These are phyloP conservation scores for Himalopsyche anomala DNA, from an alignment of 2,888 invertebrate species.

Conservation along the genomic window DNA sequence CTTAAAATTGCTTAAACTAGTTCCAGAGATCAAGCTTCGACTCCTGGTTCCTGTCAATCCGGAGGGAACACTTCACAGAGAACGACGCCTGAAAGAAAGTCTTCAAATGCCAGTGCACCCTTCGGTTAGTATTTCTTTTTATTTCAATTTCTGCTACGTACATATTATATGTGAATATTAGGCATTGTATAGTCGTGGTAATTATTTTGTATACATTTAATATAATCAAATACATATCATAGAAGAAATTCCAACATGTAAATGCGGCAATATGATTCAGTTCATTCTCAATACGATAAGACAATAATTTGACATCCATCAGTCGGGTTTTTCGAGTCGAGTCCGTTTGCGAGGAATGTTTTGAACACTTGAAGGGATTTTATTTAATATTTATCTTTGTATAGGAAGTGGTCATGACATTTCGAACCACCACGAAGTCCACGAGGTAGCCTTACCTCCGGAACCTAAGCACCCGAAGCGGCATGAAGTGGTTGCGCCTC, in stretches of 20 bases:
- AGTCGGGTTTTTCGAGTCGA: no score
- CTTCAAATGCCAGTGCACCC: conserved; percentile 72
- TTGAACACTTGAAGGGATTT: neutral
- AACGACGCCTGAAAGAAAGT: conserved; percentile 73
- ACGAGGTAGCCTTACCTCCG: conserved; percentile 36
- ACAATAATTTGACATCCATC: no score
- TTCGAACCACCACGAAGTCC: conserved; percentile 57
- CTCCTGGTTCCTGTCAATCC: conserved; percentile 49
- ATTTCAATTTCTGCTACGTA: neutral
- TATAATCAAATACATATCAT: no score
- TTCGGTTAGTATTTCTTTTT: conserved; percentile 45
- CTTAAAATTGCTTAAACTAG: neutral
- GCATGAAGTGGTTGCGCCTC: conserved; percentile 41
- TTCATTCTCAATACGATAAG: no score
- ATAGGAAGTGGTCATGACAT: conserved; percentile 62
- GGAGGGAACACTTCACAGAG: conserved; percentile 64
- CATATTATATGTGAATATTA: neutral
- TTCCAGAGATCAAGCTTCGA: conserved; percentile 49
- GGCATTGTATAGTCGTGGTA: no score
- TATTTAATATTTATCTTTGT: neutral
- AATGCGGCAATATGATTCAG: no score
- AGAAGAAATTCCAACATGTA: no score
- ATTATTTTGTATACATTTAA: no score
- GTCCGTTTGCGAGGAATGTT: no score
- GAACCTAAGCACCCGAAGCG: conserved; percentile 28